Evolutionary conservation across 2,113 vertebrate species (phyloP), one percentile per base, ranked within the genome.

Genomic region (Phasianus colchicus): DNA sequence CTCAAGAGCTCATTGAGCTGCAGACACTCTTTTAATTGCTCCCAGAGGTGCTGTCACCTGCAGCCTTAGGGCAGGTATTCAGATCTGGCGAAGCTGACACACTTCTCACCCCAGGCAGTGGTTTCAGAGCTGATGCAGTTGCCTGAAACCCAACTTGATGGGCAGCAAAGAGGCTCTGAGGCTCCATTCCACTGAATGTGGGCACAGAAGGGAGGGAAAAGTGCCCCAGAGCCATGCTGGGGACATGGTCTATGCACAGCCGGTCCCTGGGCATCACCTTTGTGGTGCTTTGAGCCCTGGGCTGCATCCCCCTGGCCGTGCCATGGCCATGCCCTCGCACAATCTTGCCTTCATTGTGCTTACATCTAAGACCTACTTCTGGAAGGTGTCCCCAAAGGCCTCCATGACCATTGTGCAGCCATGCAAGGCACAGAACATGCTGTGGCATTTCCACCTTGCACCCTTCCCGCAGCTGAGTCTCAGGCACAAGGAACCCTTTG

Each of bases 151-250:
- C 30, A n/a, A 54, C 43, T 30, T 11, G 50, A 12, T 14, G 42
- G 43, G 38, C 19, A 1, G 9, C 7, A 1, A 6, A 57, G 16
- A 48, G n/a, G 24, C 50, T 86, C 55, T 32, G 16, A 43, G n/a
- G 27, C 12, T 7, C 27, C 12, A 1, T 71, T 36, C 47, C 0
- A 0, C 45, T 74, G 66, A 10, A 17, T 72, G 25, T 71, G 34
- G 34, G 7, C 29, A 15, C 2, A 4, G 4, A 2, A 3, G 6
- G 67, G 57, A 72, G 32, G 10, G 57, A 10, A 34, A 27, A 20
- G 3, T 79, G 70, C 18, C 30, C n/a, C 36, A 40, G 25, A 17
- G 57, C 36, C 1, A 0, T 8, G 2, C 29, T 63, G 42, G 38
- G 13, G 47, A 50, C 21, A 16, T 12, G 18, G 17, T 9, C 38